Base-by-base conservation (phyloP, 2,113 vertebrate species). In the Onychorhynchus coronatus region DNA sequence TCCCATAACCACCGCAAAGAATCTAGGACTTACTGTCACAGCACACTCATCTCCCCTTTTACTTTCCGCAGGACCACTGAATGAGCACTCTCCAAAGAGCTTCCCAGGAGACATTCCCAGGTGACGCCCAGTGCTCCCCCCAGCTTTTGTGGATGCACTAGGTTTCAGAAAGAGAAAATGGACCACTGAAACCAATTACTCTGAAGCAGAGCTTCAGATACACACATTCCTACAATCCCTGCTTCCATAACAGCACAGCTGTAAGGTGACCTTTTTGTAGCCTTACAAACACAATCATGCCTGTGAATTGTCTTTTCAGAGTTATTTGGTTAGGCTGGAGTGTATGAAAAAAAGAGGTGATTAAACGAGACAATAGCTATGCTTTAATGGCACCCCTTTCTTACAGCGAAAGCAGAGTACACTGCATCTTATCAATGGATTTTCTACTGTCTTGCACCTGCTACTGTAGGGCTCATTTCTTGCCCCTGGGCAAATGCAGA, bases 351-450 rank as follows among this genome's bases (percentile, higher is more conserved):
- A 93, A 89, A 31, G 61, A 86, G 70, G 77, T 92, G 96, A 95
- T 91, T 93, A 96, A 96, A 90, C 68, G 85, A 96, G 88, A 96
- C 88, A 95, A 94, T 89, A 96, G 90, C 31, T 44, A 79, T 22
- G 88, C 62, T 93, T 88, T 95, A 91, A 81, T 91, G 88, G 73
- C 80, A 79, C 56, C 66, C 91, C 72, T 72, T 91, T 81, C 66
- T 81, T 91, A 52, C 53, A 70, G 65, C 44, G 61, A 89, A 94
- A 92, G 70, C 80, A 61, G 53, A 92, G 70, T 53, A 91, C 1
- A 3, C 73, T 85, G 62, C 63, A 58, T 73, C 88, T 96, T 96
- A 93, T 89, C 96, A 89, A 82, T 70, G 91, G 73, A 79, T 90
- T 95, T 90, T 93, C 95, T 96, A 67, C 88, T 90, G 90, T 75